Base-by-base conservation (phyloP, 2,888 invertebrate genomes). In the Chaitophorus viminalis region DNA sequence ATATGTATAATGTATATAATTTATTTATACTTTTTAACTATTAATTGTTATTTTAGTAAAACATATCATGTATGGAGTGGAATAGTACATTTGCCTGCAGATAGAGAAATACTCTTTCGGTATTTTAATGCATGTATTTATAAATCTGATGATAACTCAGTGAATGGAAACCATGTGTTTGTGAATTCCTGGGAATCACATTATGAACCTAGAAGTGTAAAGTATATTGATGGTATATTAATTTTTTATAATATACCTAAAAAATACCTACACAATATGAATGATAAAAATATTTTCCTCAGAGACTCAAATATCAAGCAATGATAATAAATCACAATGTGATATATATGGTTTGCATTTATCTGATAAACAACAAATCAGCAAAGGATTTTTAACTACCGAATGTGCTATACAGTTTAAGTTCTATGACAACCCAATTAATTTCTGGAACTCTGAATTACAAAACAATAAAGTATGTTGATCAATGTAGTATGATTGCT, bases 401-500 rank as follows among this genome's bases (percentile, higher is more conserved):
- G 96, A 96, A 91, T 95, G 95, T n/a, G 93, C 96, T 86, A 93
- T 98, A 78, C 97, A 97, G 91, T 93, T 98, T 89, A 96, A 97
- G 91, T 93, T 97, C 90, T 94, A 94, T 90, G 95, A 95, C 90
- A 95, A 95, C 90, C 95, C 97, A 1, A 93, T 97, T 88, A 94
- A 94, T 89, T 93, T 97, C 83, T 94, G 94, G 94, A 95, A 95
- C 90, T 94, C 94, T 90, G 94, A 94, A 90, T 93, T 95, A 90
- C 93, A 94, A 90, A 94, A 94, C 89, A 94, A 94, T 90, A 92
- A 93, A 89, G 93, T 96, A 90, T 93, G 31, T 68, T 70, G 17
- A 14, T 46, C 8, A 31, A 31, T 81, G 65, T 25, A 6, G 21
- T 60, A 29, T 65, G 3, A 5, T 70, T 29, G 11, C 31, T 70